Conservation (phyloP, 2,797 vertebrate genomes). For the Gobionotothen gibberifrons region DNA sequence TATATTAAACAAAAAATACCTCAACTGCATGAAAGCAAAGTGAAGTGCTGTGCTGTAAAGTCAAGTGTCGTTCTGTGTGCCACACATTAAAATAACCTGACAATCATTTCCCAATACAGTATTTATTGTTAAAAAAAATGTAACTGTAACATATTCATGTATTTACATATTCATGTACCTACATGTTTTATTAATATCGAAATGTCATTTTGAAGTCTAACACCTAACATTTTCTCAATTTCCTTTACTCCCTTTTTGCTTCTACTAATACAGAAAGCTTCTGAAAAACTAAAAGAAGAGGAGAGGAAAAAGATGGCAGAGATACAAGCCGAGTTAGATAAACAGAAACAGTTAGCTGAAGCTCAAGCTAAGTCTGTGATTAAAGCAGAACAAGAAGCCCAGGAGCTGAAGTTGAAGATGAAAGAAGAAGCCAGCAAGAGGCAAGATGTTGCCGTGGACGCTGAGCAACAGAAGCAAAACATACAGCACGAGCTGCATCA, state of each 20-base stretch:
- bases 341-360: slow-evolving; percentile 93
- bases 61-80: slow-evolving; percentile 73
- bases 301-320: slow-evolving; percentile 91
- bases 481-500: slow-evolving; percentile 93
- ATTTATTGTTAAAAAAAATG: slow-evolving; percentile 26
- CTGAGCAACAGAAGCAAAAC: slow-evolving; percentile 93
- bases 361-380: slow-evolving; percentile 92
- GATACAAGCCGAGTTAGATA: slow-evolving; percentile 94
- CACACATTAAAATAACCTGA: slow-evolving; percentile 66
- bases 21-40: slow-evolving; percentile 68
- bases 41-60: slow-evolving; percentile 73
- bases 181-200: slow-evolving; percentile 50
- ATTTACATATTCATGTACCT: slow-evolving; percentile 64
- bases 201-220: slow-evolving; percentile 46
- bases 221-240: slow-evolving; percentile 63
- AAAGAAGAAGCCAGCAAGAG: slow-evolving; percentile 91
- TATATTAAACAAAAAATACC: slow-evolving; percentile 1
- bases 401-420: slow-evolving; percentile 91
- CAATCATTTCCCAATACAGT: slow-evolving; percentile 56
- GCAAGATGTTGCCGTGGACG: slow-evolving; percentile 90
- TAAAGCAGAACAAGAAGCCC: slow-evolving; percentile 91
- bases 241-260: slow-evolving; percentile 59
- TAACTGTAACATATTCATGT: slow-evolving; percentile 53
- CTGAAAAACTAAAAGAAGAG: slow-evolving; percentile 94
- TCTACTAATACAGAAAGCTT: slow-evolving; percentile 89